These are phyloP conservation scores for Sebastes vulpes DNA, from an alignment of 2,797 vertebrate genomes.

Conservation along the genomic window DNA sequence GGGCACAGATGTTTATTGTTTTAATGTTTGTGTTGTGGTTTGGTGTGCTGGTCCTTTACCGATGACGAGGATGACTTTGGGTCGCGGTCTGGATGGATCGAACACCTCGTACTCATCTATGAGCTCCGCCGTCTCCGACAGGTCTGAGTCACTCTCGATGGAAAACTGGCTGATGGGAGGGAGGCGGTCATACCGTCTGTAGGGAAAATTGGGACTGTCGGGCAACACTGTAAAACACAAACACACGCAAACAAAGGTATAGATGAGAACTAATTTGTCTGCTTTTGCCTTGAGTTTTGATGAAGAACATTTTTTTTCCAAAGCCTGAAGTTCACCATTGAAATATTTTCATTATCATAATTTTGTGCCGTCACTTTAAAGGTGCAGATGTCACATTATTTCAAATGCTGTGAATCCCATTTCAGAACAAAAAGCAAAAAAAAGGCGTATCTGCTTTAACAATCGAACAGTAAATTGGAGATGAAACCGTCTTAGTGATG, in stretches of 20 bases:
- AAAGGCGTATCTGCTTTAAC: not conserved
- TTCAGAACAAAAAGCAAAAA: not conserved
- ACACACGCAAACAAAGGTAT: conserved; percentile 19
- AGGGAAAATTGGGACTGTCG: conserved; percentile 94
- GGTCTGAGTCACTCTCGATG: conserved; percentile 97
- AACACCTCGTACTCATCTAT: conserved; percentile 98
- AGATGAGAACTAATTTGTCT: not conserved
- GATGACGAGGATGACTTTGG: conserved; percentile 97
- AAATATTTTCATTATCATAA: not conserved
- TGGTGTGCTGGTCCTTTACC: conserved; percentile 81
- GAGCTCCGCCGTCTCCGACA: conserved; percentile 97
- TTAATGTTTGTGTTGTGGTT: not conserved
- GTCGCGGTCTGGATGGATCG: conserved; percentile 92
- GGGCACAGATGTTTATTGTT: not conserved
- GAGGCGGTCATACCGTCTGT: conserved; percentile 95
- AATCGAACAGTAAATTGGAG: conserved; percentile 6
- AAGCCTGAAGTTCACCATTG: not conserved
- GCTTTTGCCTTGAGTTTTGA: not conserved
- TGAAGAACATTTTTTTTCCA: not conserved
- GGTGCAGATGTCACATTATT: conserved; percentile 8
- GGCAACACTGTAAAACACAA: conserved; percentile 90
- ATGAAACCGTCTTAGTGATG: not conserved
- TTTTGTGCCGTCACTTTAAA: not conserved
- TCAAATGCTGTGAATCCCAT: not conserved
- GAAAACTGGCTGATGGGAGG: conserved; percentile 99